Percentiles rank a stretch among this genome's conserved stretches.
Conservation (phyloP, 2,113 vertebrate genomes). For the Paratilapia polleni region DNA sequence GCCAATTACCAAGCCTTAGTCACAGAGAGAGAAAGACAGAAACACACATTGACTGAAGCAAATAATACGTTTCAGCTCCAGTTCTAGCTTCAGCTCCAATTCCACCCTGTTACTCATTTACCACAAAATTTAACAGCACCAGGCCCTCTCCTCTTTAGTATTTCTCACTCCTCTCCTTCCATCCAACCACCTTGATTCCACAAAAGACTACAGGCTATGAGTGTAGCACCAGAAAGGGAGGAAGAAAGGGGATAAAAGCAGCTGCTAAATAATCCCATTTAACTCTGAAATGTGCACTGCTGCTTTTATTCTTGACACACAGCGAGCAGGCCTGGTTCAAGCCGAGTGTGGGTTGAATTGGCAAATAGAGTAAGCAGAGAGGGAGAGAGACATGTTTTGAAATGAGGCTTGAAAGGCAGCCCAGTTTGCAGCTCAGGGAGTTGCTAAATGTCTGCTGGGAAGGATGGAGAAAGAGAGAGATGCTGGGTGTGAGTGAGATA, state of each 20-base stretch:
- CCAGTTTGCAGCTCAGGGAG: slow-evolving; percentile 69
- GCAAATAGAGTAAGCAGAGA: slow-evolving; percentile 60
- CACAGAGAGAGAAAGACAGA: slow-evolving; percentile 50
- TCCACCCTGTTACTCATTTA: slow-evolving; percentile 51
- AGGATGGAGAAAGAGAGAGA: slow-evolving; percentile 27
- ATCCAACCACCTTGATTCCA: slow-evolving; percentile 47
- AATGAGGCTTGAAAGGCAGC: slow-evolving; percentile 74
- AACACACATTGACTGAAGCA: slow-evolving; percentile 61
- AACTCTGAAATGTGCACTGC: slow-evolving; percentile 68
- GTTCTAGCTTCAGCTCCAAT: slow-evolving; percentile 42
- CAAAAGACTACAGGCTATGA: slow-evolving; percentile 54
- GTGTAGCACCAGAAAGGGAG: slow-evolving; percentile 38
- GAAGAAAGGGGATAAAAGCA: slow-evolving; percentile 59
- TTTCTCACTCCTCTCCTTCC: slow-evolving; percentile 37
- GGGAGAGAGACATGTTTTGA: slow-evolving; percentile 66
- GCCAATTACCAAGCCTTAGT: slow-evolving; percentile 75
- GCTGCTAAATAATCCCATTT: slow-evolving; percentile 72
- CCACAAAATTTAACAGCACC: slow-evolving; percentile 40
- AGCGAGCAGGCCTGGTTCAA: slow-evolving; percentile 52
- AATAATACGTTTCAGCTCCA: slow-evolving; percentile 53
- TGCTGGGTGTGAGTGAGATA: neutral
- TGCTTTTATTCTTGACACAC: slow-evolving; percentile 68
- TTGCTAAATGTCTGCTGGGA: slow-evolving; percentile 66
- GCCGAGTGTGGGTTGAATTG: slow-evolving; percentile 66
- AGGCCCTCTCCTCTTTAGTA: slow-evolving; percentile 42